phyloP scores from a whole-genome alignment of 2,797 vertebrate species.

The Sebastes paucispinis region DNA sequence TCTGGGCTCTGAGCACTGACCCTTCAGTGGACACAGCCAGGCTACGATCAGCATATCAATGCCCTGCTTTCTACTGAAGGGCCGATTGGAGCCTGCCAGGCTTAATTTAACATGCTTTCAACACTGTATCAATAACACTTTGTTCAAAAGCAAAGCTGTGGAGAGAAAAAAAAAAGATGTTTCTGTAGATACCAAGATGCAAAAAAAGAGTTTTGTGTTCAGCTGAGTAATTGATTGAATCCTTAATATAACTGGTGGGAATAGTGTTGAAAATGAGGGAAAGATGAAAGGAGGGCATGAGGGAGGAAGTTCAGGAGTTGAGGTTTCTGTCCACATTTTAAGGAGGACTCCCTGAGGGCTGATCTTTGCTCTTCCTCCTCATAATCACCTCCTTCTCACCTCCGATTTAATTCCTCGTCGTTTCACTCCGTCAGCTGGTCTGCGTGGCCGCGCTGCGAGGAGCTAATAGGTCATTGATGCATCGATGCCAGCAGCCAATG shows the following conservation, averaged over 20 bases:
- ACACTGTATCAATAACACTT: conserved; percentile 63
- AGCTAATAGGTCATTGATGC: conserved; percentile 60
- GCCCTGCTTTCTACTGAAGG: conserved; percentile 50
- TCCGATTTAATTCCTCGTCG: conserved; percentile 35
- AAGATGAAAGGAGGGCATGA: neutral
- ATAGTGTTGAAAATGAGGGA: neutral
- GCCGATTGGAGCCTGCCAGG: conserved; percentile 40
- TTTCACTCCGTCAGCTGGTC: conserved; percentile 25
- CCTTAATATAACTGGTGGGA: neutral
- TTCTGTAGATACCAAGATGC: conserved; percentile 22
- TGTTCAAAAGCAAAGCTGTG: conserved; percentile 33
- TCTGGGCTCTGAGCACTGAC: conserved; percentile 17
- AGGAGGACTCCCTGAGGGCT: neutral
- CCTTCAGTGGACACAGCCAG: conserved; percentile 53
- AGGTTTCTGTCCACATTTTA: neutral
- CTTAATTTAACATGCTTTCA: conserved; percentile 55
- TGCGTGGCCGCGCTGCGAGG: neutral
- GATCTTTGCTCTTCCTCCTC: conserved; percentile 2
- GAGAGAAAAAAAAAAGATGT: neutral
- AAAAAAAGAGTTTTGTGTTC: conserved; percentile 1
- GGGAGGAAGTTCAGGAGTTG: neutral
- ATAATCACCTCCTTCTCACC: conserved; percentile 20
- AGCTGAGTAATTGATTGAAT: neutral
- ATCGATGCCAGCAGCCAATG: conserved; percentile 55
- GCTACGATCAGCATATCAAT: conserved; percentile 76